A percentile compares a stretch with the other conserved stretches of the same genome.
Conservation (phyloP, 2,113 vertebrate species). For the Perognathus longimembris region DNA sequence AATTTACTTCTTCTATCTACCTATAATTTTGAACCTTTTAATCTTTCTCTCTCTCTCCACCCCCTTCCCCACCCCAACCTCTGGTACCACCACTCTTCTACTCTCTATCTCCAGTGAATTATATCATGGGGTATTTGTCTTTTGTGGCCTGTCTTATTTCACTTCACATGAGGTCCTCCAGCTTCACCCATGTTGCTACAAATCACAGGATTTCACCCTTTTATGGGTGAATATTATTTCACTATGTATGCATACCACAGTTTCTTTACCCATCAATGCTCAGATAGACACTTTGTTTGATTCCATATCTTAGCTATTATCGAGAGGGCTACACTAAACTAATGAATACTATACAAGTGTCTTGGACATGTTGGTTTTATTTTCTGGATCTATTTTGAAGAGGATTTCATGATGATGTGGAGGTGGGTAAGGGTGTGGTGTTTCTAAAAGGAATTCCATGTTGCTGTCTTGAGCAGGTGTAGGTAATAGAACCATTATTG, state of each 20-base stretch:
- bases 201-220: no score
- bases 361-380: not conserved
- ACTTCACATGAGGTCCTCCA: no score
- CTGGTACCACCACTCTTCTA: not conserved
- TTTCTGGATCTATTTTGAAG: not conserved
- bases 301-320: not conserved
- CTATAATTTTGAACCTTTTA: not conserved
- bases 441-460: slow-evolving; percentile 6
- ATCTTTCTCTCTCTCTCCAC: not conserved
- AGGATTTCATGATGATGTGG: not conserved
- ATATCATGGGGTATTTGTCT: no score
- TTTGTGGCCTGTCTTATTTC: no score
- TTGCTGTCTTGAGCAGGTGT: not conserved
- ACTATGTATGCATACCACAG: no score
- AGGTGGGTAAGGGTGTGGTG: not conserved
- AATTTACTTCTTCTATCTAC: not conserved
- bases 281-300: not conserved
- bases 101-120: not conserved
- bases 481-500: not conserved
- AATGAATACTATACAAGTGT: not conserved
- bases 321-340: not conserved
- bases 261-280: not conserved
- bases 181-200: no score
- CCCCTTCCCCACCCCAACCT: not conserved
- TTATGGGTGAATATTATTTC: no score